Percentiles rank a stretch among this genome's conserved stretches.
These are phyloP conservation scores for Aphidius gifuensis DNA, from an alignment of 1,140 invertebrate species.

Conservation along the genomic window DNA sequence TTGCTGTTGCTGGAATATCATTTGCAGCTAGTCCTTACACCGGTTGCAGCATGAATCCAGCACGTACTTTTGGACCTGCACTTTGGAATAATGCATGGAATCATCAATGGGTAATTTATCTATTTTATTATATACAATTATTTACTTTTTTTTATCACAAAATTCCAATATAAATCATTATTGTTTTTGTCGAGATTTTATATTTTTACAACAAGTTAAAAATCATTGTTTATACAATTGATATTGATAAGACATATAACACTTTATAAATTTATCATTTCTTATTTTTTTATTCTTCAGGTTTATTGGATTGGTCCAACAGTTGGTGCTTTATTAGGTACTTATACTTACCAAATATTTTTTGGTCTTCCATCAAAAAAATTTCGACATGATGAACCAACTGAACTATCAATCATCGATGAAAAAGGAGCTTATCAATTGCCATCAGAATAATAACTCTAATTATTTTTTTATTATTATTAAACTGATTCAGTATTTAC, in stretches of 20 bases:
- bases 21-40: constrained; percentile 65
- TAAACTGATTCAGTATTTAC: neutral
- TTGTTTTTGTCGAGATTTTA: too few relatives aligned
- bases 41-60: constrained; percentile 79
- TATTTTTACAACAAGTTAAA: too few relatives aligned
- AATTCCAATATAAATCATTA: too few relatives aligned
- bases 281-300: constrained; percentile 21
- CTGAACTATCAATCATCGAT: constrained; percentile 16
- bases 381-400: neutral
- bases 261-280: neutral
- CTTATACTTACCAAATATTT: constrained; percentile 34
- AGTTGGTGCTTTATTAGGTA: constrained; percentile 38
- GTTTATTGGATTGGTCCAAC: constrained; percentile 43
- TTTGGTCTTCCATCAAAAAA: constrained; percentile 25
- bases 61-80: constrained; percentile 72
- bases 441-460: neutral
- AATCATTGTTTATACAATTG: too few relatives aligned
- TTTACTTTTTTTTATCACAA: constrained; percentile 1
- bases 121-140: neutral
- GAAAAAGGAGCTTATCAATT: constrained; percentile 1
- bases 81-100: constrained; percentile 66
- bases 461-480: too few relatives aligned
- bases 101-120: constrained; percentile 65
- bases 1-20: constrained; percentile 61
- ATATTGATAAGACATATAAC: constrained; percentile 2